phyloP scores from a whole-genome alignment of 1,140 invertebrate species.

The Galleria mellonella region DNA sequence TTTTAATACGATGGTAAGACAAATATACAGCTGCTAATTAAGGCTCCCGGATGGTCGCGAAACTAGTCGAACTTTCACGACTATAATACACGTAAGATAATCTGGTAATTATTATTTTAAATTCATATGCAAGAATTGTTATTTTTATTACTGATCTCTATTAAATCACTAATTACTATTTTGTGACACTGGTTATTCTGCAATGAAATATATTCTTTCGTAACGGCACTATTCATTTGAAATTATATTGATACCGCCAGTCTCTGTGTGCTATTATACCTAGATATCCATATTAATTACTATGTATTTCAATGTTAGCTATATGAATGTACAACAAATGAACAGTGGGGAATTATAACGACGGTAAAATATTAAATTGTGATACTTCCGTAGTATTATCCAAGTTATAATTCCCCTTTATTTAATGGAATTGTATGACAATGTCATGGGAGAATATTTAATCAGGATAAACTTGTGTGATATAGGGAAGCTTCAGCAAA shows the following conservation, averaged over 20 bases:
- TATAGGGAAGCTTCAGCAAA: too few species aligned
- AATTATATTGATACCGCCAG: constrained; percentile 3
- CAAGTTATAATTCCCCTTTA: constrained; percentile 18
- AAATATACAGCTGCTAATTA: too few species aligned
- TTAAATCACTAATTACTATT: background rate
- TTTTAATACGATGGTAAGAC: too few species aligned
- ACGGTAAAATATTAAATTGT: constrained; percentile 38
- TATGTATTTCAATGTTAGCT: constrained; percentile 36
- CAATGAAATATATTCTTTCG: constrained; percentile 20
- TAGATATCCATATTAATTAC: constrained; percentile 8
- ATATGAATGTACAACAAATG: constrained; percentile 16
- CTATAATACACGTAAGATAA: too few species aligned
- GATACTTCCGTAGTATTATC: constrained; percentile 26
- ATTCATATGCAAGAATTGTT: too few species aligned
- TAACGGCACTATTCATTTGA: constrained; percentile 47
- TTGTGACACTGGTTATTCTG: background rate
- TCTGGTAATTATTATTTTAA: too few species aligned
- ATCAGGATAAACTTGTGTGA: too few species aligned
- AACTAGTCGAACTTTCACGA: too few species aligned
- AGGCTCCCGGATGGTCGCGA: too few species aligned
- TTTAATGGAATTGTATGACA: constrained; percentile 21
- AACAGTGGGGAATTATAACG: constrained; percentile 9
- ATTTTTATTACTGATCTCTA: too few species aligned
- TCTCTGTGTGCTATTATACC: constrained; percentile 22
- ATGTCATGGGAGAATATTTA: background rate